A percentile compares a stretch with the other conserved stretches of the same genome.
Conservation (phyloP, 35 echinoderm and acorn worm species). For the Heliocidaris tuberculata region DNA sequence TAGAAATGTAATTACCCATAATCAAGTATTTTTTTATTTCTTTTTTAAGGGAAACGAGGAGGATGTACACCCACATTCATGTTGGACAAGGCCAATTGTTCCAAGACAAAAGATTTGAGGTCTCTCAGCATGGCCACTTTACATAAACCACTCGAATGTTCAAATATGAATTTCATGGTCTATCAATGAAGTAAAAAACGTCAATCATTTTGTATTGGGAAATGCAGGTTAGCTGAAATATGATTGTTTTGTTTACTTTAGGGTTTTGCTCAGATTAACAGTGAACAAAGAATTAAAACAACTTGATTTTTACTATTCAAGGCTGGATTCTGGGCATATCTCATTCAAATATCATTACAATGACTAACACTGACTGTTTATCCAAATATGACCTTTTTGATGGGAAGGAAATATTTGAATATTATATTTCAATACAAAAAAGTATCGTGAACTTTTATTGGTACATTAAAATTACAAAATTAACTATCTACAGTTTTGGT, state of each 20-base stretch:
- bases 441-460: no score
- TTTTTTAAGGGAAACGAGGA: no score
- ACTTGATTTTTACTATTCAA: not conserved
- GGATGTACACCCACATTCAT: no score
- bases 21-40: no score
- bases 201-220: not conserved
- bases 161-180: not conserved
- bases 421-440: no score
- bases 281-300: not conserved
- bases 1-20: no score
- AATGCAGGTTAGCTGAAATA: not conserved
- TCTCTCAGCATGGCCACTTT: not conserved
- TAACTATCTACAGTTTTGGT: no score
- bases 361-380: not conserved
- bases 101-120: no score
- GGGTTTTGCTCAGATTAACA: not conserved
- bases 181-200: not conserved
- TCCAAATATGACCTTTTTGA: not conserved
- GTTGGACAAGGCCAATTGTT: no score
- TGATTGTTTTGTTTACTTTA: not conserved
- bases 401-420: no score
- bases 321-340: not conserved
- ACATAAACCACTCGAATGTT: not conserved
- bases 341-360: not conserved
- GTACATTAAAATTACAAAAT: no score